Base-by-base conservation (phyloP, 2,797 vertebrate species). In the Aeoliscus strigatus region DNA sequence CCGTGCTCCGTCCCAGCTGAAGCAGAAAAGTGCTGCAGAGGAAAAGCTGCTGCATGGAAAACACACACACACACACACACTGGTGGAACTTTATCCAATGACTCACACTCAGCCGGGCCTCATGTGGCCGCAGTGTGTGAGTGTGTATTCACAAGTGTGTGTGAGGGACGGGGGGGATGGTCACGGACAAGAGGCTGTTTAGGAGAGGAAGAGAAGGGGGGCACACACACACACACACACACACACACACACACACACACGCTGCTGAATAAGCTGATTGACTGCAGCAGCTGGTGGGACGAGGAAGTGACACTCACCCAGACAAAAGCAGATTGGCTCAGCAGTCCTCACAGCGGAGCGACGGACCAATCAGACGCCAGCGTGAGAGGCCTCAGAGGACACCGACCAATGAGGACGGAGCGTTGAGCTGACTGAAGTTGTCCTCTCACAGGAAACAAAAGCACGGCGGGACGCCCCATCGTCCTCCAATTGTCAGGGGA, bases 241-340 rank as follows among this genome's bases (percentile, higher is more conserved):
- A 38, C 62, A 48, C 44, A 60, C 51, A 61, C 35, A 39, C 28
- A 60, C 62, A 74, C 51, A 54, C 55, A n/a, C 27, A 27, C 14
- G 14, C 36, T 43, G 66, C 60, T 79, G 76, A 84, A 83, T 77
- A 49, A 59, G 60, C 76, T 73, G 78, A 86, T 32, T 83, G 83
- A 86, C 80, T 75, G 77, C 77, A 85, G 76, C 78, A 87, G 74
- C 67, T 66, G 77, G 57, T 72, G 28, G 61, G 56, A 70, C 35
- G 51, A 76, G 78, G 75, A 83, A 81, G 52, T 48, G 31, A 51
- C 26, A 33, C 51, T 72, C 40, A 60, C 51, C 51, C 28, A 43
- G 39, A 27, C 42, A 15, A 36, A 42, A 13, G 30, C 28, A 2
- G 48, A 81, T 76, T 83, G 77, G 81, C 51, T 11, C 28, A 26